Conservation (phyloP, 2,113 vertebrate species). For the Rhabdornis inornatus region DNA sequence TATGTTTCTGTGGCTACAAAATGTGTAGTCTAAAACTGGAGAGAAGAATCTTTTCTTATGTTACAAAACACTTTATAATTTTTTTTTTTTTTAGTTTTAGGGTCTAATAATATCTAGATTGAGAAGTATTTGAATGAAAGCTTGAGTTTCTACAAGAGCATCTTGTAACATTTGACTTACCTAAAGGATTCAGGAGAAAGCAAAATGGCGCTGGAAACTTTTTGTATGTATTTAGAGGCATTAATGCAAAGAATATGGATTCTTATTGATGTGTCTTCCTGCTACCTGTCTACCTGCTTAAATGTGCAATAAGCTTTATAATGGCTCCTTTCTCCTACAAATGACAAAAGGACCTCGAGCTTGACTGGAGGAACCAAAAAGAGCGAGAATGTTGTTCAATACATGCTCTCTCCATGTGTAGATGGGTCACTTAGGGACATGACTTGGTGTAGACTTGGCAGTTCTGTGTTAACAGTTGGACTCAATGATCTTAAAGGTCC, state of each 20-base stretch:
- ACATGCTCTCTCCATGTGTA: background rate
- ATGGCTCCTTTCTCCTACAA: background rate
- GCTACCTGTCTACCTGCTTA: background rate
- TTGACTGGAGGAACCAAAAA: background rate
- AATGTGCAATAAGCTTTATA: background rate
- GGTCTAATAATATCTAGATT: background rate
- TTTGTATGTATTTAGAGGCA: background rate
- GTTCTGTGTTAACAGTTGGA: background rate
- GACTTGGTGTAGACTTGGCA: background rate
- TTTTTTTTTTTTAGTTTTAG: background rate
- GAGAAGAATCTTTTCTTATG: background rate
- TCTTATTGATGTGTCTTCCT: background rate
- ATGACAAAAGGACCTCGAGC: background rate
- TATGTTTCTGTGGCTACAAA: background rate
- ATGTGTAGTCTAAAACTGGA: background rate
- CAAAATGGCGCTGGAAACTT: background rate
- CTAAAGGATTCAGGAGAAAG: background rate
- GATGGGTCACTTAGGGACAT: background rate
- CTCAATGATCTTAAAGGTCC: background rate
- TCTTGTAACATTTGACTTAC: background rate
- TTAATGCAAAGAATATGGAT: background rate
- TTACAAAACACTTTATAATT: background rate
- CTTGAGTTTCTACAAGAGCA: background rate
- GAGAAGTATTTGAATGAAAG: background rate
- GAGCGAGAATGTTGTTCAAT: background rate